phyloP scores from a whole-genome alignment of 2,888 invertebrate genomes.

The Papilio elwesi region DNA sequence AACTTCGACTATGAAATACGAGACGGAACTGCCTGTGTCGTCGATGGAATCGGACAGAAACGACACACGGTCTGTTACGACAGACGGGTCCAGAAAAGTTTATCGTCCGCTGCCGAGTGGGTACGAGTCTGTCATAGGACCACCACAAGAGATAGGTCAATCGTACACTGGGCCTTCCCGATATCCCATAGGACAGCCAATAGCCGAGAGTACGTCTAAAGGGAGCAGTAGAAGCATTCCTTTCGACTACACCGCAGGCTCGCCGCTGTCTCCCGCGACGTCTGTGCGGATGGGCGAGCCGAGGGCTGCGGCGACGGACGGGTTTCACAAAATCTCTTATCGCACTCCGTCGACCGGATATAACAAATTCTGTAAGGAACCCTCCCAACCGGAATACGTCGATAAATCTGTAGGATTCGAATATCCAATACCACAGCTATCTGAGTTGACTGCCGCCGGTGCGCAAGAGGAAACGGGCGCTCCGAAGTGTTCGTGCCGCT shows the following conservation, averaged over 20 bases:
- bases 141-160: neutral
- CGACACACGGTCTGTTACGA: neutral
- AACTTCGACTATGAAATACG: neutral
- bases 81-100: neutral
- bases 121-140: neutral
- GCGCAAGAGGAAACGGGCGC: neutral
- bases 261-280: neutral
- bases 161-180: neutral
- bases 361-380: constrained; percentile 11
- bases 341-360: constrained; percentile 7
- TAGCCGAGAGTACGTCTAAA: constrained; percentile 8
- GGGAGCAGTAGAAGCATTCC: constrained; percentile 14
- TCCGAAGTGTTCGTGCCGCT: constrained; percentile 53
- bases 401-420: constrained; percentile 33
- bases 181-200: neutral
- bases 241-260: neutral
- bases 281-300: neutral
- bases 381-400: constrained; percentile 40
- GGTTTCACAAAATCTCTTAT: constrained; percentile 7
- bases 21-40: neutral
- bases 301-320: neutral
- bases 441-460: neutral
- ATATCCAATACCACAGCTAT: constrained; percentile 12
- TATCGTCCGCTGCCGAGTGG: neutral
- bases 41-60: neutral